Evolutionary conservation across 53 echinoderm and acorn worm genomes (phyloP).

Genomic region (Paracentrotus lividus): DNA sequence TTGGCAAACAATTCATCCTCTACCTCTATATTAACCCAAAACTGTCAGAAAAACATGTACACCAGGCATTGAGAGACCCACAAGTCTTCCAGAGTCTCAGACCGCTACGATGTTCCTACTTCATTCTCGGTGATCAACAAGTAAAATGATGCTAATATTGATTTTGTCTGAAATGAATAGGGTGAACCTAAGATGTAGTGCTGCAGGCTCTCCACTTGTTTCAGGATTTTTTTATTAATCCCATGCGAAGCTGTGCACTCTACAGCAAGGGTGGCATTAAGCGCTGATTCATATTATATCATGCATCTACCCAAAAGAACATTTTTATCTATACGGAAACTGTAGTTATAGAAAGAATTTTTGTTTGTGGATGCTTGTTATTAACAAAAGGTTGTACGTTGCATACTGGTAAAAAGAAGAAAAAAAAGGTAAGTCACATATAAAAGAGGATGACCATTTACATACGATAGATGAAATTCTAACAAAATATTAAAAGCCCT

Average conservation of each 20-base stretch:
- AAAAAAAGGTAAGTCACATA: too few relatives aligned
- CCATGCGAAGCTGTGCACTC: constrained; percentile 32
- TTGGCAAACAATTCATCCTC: background rate
- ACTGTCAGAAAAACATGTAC: constrained; percentile 26
- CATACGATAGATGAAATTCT: too few relatives aligned
- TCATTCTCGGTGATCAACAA: constrained; percentile 41
- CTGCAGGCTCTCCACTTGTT: constrained; percentile 22
- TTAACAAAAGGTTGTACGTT: too few relatives aligned
- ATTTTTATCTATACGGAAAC: too few relatives aligned
- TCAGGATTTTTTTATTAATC: constrained; percentile 47
- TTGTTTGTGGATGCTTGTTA: too few relatives aligned
- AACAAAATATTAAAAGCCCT: too few relatives aligned
- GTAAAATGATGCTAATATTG: constrained; percentile 63
- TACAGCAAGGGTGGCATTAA: too few relatives aligned
- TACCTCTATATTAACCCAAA: constrained; percentile 12
- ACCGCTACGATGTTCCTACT: background rate
- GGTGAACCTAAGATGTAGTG: constrained; percentile 25
- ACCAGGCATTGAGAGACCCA: background rate
- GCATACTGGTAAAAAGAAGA: too few relatives aligned
- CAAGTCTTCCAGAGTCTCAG: background rate
- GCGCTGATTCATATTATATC: background rate
- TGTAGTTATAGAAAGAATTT: too few relatives aligned
- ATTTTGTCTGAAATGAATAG: constrained; percentile 55
- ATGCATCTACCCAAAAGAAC: too few relatives aligned
- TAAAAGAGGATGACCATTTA: too few relatives aligned